Percentiles rank a stretch among this genome's conserved stretches.
Evolutionary conservation across 2,888 invertebrate species (phyloP).

Genomic region (Melipona bicolor): DNA sequence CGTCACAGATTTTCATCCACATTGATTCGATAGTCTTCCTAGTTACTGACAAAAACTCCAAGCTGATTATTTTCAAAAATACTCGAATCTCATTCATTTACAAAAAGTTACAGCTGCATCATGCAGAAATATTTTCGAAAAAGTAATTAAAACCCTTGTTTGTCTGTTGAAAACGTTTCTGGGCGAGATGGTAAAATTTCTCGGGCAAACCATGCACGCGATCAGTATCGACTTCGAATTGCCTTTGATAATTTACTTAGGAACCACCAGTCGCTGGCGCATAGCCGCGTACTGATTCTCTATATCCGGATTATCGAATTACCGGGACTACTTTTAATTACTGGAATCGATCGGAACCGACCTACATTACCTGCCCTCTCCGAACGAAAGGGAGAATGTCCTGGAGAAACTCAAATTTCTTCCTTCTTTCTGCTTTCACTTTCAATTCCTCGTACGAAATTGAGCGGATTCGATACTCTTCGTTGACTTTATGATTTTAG

Average conservation of each 20-base stretch:
- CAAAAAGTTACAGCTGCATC: too few relatives aligned
- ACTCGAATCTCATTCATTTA: too few relatives aligned
- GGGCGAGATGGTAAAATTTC: conserved; percentile 37
- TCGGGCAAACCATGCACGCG: conserved; percentile 21
- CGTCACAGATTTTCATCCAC: too few relatives aligned
- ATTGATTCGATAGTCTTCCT: too few relatives aligned
- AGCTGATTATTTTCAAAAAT: too few relatives aligned
- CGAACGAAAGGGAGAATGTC: conserved; percentile 6
- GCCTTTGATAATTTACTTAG: conserved; percentile 43
- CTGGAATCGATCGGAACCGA: background rate
- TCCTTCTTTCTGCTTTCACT: too few relatives aligned
- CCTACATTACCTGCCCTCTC: conserved; percentile 12
- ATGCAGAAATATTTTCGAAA: background rate
- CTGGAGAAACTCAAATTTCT: too few relatives aligned
- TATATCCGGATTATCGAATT: conserved; percentile 41
- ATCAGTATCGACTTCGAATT: conserved; percentile 35
- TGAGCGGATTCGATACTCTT: too few relatives aligned
- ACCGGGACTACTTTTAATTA: conserved; percentile 38
- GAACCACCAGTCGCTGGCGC: background rate
- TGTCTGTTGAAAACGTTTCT: background rate
- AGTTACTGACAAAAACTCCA: too few relatives aligned
- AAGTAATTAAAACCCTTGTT: background rate
- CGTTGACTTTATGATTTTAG: too few relatives aligned
- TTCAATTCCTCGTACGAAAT: too few relatives aligned
- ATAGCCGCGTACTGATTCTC: conserved; percentile 5